phyloP scores from a whole-genome alignment of 2,113 vertebrate genomes.

The Malaclemys terrapin region DNA sequence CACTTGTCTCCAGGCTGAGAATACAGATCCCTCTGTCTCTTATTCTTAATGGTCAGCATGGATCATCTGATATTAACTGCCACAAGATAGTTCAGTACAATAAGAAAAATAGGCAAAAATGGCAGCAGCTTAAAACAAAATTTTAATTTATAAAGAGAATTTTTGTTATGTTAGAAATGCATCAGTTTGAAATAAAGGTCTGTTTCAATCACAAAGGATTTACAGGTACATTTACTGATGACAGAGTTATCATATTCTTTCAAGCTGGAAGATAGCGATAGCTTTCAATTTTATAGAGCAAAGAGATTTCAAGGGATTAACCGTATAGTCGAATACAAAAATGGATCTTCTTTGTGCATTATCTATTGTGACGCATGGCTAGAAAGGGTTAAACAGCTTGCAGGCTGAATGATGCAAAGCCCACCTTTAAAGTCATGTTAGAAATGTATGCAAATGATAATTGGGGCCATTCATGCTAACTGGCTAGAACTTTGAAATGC shows the following conservation, averaged over 20 bases:
- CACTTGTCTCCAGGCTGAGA: background rate
- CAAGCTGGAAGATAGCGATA: conserved; percentile 35
- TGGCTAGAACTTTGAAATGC: no score
- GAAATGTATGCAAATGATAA: no score
- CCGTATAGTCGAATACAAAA: conserved; percentile 1
- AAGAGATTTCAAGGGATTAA: conserved; percentile 20
- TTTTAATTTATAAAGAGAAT: background rate
- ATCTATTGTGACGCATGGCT: no score
- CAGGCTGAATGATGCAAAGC: no score
- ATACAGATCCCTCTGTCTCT: background rate
- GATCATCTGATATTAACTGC: background rate
- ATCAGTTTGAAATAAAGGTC: conserved; percentile 24
- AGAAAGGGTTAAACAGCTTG: no score
- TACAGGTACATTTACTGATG: conserved; percentile 26
- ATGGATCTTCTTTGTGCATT: background rate
- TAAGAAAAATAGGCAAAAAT: conserved; percentile 1
- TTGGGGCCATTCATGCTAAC: no score
- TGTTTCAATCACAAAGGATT: conserved; percentile 42
- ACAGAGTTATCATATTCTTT: conserved; percentile 14
- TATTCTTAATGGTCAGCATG: background rate
- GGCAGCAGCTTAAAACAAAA: background rate
- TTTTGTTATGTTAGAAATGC: background rate
- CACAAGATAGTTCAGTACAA: background rate
- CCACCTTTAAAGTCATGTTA: no score
- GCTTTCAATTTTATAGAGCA: conserved; percentile 37